Evolutionary conservation across 2,888 invertebrate species (phyloP).

Genomic region (Adineta ricciae): DNA sequence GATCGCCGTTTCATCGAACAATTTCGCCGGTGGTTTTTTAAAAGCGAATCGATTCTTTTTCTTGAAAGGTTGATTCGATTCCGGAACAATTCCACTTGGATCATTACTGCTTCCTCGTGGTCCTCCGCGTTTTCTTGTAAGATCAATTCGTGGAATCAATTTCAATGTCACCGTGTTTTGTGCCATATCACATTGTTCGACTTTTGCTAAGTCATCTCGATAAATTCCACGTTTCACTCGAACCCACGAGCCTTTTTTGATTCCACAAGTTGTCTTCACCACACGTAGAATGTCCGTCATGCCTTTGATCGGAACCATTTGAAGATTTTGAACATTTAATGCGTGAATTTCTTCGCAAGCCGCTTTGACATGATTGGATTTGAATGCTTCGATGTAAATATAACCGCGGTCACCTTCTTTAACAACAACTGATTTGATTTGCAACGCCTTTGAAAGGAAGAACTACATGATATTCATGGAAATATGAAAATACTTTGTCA

Average conservation of each 20-base stretch:
- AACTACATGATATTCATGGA: background rate
- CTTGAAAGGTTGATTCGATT: background rate
- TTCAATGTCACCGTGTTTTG: conserved; percentile 93
- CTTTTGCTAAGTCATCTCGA: conserved; percentile 84
- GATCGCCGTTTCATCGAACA: conserved; percentile 89
- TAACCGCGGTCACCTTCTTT: conserved; percentile 95
- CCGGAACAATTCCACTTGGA: background rate
- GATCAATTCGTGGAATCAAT: conserved; percentile 89
- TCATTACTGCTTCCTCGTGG: background rate
- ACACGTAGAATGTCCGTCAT: conserved; percentile 97
- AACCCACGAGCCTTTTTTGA: conserved; percentile 93
- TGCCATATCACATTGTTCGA: conserved; percentile 91
- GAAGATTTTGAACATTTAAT: conserved; percentile 75
- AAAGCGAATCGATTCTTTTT: background rate
- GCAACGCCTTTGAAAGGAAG: conserved; percentile 50
- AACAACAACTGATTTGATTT: conserved; percentile 90
- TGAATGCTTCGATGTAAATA: conserved; percentile 92
- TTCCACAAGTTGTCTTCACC: conserved; percentile 82
- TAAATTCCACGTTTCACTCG: conserved; percentile 75
- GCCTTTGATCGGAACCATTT: conserved; percentile 98
- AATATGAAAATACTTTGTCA: background rate
- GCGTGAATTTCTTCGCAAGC: conserved; percentile 84
- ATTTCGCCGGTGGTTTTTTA: conserved; percentile 76
- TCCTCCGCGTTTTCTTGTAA: conserved; percentile 79
- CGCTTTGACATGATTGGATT: conserved; percentile 87